Evolutionary conservation across 2,113 vertebrate genomes (phyloP).

Genomic region (Eira barbara): DNA sequence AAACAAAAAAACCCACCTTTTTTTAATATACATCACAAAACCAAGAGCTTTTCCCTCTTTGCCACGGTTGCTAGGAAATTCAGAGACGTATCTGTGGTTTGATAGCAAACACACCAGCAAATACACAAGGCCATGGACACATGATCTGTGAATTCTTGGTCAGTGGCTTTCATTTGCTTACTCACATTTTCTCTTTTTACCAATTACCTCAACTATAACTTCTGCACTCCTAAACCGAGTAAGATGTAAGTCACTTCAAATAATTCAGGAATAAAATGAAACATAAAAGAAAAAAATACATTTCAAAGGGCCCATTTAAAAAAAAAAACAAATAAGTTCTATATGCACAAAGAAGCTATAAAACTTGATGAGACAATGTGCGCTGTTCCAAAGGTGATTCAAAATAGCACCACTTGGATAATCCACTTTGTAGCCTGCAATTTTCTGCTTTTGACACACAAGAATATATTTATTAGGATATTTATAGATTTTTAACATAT

Average conservation of each 20-base stretch:
- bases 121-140: neutral
- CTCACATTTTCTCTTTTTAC: conserved; percentile 6
- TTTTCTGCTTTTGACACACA: conserved; percentile 53
- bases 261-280: neutral
- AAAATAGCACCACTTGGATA: conserved; percentile 49
- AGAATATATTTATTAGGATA: conserved; percentile 73
- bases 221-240: neutral
- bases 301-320: neutral
- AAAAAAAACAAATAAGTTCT: neutral
- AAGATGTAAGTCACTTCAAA: neutral
- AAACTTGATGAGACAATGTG: neutral
- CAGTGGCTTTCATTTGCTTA: neutral
- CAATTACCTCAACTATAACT: conserved; percentile 12
- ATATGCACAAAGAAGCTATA: neutral
- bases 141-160: neutral
- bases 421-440: conserved; percentile 55
- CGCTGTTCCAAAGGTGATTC: conserved; percentile 40
- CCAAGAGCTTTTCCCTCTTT: neutral
- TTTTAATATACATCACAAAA: neutral
- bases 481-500: conserved; percentile 74
- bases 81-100: neutral
- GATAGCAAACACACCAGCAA: neutral
- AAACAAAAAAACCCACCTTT: neutral
- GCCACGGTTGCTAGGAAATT: neutral
- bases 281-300: conserved; percentile 19